A percentile compares a stretch with the other conserved stretches of the same genome.
These are phyloP conservation scores for Brenthis daphne DNA, from an alignment of 2,888 invertebrate species.

Conservation along the genomic window DNA sequence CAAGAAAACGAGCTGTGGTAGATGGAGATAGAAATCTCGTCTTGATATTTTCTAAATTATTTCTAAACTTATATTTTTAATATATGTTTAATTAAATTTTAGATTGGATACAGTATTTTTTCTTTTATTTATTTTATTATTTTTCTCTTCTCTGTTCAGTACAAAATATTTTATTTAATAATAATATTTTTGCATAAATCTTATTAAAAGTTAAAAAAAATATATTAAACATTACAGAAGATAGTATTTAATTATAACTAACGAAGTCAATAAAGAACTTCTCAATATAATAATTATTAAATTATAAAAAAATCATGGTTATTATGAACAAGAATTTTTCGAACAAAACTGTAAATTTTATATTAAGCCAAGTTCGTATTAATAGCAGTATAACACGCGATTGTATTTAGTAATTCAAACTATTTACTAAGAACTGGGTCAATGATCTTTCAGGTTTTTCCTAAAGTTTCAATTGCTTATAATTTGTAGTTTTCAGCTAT, in stretches of 20 bases:
- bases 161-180: no score
- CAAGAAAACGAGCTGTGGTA: constrained; percentile 31
- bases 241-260: no score
- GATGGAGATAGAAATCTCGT: constrained; percentile 26
- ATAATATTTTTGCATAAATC: no score
- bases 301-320: constrained; percentile 21
- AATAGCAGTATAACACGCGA: constrained; percentile 38
- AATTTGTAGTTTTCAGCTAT: constrained; percentile 5
- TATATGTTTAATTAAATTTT: no score
- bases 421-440: constrained; percentile 39
- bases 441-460: constrained; percentile 34
- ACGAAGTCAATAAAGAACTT: no score
- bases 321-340: constrained; percentile 29
- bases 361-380: constrained; percentile 32
- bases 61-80: neutral
- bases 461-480: constrained; percentile 5
- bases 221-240: no score
- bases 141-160: neutral
- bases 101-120: neutral
- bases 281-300: neutral
- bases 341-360: constrained; percentile 36
- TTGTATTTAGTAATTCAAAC: constrained; percentile 27
- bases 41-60: constrained; percentile 28
- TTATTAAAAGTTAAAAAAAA: no score
- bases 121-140: neutral